phyloP scores from a whole-genome alignment of 2,113 vertebrate genomes.

The Onychostoma macrolepis region DNA sequence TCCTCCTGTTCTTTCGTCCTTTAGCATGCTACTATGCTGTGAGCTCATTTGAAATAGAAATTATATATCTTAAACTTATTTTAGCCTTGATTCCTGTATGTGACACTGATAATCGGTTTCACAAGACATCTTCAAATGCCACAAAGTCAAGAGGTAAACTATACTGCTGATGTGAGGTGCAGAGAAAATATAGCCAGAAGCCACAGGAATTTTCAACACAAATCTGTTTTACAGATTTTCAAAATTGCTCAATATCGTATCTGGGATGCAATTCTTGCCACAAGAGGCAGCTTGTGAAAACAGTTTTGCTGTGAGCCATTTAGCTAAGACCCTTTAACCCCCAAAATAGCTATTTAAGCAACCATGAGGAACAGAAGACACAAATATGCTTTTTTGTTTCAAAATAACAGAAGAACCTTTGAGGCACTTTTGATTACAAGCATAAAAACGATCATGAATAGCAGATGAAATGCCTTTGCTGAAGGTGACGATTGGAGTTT shows the following conservation, averaged over 20 bases:
- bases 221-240: conserved; percentile 51
- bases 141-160: conserved; percentile 41
- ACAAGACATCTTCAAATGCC: conserved; percentile 27
- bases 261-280: conserved; percentile 46
- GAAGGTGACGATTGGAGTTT: background rate
- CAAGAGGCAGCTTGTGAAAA: conserved; percentile 33
- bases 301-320: background rate
- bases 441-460: background rate
- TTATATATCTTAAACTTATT: background rate
- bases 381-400: background rate
- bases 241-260: conserved; percentile 50
- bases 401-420: background rate
- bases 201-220: conserved; percentile 51
- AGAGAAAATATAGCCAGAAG: conserved; percentile 36
- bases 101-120: conserved; percentile 37
- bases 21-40: conserved; percentile 24
- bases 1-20: background rate
- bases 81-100: background rate
- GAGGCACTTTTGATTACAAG: background rate
- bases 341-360: background rate
- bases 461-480: conserved; percentile 11
- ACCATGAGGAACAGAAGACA: background rate
- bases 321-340: background rate
- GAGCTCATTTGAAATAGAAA: conserved; percentile 24
- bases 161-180: conserved; percentile 43